These are phyloP conservation scores for Lycocerus yunnanus DNA, from an alignment of 2,888 invertebrate genomes.

Conservation along the genomic window DNA sequence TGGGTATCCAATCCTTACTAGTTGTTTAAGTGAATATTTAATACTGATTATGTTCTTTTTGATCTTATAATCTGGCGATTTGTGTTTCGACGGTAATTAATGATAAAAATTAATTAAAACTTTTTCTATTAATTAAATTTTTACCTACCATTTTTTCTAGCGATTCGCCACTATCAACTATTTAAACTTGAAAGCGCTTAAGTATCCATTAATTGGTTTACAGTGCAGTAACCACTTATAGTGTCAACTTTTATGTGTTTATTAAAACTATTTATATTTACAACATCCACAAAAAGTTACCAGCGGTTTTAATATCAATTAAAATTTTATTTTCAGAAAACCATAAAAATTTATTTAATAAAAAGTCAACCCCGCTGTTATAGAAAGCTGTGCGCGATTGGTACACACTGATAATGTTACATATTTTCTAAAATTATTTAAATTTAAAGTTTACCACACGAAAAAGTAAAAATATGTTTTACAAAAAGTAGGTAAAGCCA, in stretches of 20 bases:
- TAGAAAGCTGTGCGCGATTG: neutral
- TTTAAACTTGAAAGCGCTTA: neutral
- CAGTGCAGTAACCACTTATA: neutral
- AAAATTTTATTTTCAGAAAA: neutral
- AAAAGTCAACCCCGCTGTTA: neutral
- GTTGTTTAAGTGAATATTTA: too few species aligned
- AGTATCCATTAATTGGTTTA: neutral
- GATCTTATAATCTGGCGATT: neutral
- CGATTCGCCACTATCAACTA: neutral
- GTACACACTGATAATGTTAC: neutral
- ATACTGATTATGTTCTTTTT: neutral
- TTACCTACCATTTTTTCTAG: neutral
- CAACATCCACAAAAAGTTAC: neutral
- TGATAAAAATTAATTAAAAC: neutral
- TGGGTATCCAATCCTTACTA: too few species aligned
- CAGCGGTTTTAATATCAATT: neutral
- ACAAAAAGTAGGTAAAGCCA: neutral
- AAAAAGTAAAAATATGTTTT: neutral
- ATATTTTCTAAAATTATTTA: neutral
- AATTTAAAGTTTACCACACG: neutral
- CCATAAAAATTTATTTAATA: neutral
- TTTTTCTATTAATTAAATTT: neutral
- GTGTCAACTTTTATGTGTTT: neutral
- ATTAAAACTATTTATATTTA: neutral
- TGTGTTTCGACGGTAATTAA: neutral